A percentile compares a stretch with the other conserved stretches of the same genome.
Evolutionary conservation across 1,140 invertebrate species (phyloP).

Genomic region (Drosophila yakuba): DNA sequence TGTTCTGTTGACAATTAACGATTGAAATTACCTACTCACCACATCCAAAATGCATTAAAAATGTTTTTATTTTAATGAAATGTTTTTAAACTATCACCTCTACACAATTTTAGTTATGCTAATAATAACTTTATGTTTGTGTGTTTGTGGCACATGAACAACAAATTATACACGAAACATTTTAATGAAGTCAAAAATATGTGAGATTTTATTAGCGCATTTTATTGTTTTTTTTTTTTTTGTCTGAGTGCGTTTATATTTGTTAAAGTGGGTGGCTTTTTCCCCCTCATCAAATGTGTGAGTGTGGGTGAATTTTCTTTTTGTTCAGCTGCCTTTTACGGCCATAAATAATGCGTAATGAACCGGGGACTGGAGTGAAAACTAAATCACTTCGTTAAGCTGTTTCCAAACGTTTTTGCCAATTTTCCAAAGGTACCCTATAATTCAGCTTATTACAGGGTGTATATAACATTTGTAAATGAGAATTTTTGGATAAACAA

Average conservation of each 20-base stretch:
- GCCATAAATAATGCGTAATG: constrained; percentile 74
- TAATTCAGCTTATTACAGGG: neutral
- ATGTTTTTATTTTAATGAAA: constrained; percentile 27
- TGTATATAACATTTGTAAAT: neutral
- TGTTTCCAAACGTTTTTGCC: constrained; percentile 37
- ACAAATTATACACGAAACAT: constrained; percentile 38
- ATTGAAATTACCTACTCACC: constrained; percentile 28
- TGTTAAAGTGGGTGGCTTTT: constrained; percentile 11
- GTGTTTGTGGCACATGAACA: constrained; percentile 23
- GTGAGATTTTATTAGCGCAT: constrained; percentile 75
- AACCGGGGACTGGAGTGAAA: constrained; percentile 32
- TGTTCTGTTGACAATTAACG: constrained; percentile 33
- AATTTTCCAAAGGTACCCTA: constrained; percentile 27
- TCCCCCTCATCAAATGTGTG: neutral
- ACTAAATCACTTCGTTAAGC: constrained; percentile 60
- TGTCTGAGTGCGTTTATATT: constrained; percentile 7
- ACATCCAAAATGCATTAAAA: constrained; percentile 13
- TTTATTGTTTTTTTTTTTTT: constrained; percentile 74
- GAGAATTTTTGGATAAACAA: no score
- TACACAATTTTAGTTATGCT: neutral
- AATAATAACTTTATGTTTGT: constrained; percentile 43
- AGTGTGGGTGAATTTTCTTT: constrained; percentile 1
- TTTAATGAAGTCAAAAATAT: constrained; percentile 74
- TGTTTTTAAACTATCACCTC: constrained; percentile 2
- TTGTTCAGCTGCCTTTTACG: constrained; percentile 47